phyloP scores from a whole-genome alignment of 2,113 vertebrate genomes.

The Otolemur garnettii region DNA sequence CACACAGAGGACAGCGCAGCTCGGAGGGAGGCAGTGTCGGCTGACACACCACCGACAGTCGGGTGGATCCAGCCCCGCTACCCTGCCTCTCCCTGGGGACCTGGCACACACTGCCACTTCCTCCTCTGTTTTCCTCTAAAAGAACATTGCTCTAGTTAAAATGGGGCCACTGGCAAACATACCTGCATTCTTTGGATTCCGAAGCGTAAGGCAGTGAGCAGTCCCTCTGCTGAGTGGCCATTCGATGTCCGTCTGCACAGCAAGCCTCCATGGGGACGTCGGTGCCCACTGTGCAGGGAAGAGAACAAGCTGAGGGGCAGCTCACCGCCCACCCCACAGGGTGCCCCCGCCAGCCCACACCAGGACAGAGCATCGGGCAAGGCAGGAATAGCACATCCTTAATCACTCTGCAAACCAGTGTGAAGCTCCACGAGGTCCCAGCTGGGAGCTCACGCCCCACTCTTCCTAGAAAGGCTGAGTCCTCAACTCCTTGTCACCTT shows the following conservation, averaged over 20 bases:
- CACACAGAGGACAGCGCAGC: not conserved
- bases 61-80: fast-evolving
- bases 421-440: fast-evolving
- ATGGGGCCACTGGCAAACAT: not conserved
- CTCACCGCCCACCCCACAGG: fast-evolving
- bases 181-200: slow-evolving; percentile 94
- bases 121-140: not conserved
- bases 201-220: slow-evolving; percentile 91
- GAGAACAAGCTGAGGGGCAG: not conserved
- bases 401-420: not conserved
- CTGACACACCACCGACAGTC: fast-evolving
- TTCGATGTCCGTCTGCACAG: slow-evolving; percentile 92
- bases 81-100: fast-evolving
- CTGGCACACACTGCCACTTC: not conserved
- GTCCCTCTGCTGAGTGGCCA: slow-evolving; percentile 88
- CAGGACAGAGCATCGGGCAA: not conserved
- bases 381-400: no score
- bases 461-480: not conserved
- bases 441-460: fast-evolving
- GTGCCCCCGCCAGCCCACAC: fast-evolving
- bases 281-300: slow-evolving; percentile 74
- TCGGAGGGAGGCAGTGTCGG: not conserved
- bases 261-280: slow-evolving; percentile 91
- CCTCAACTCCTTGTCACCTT: not conserved
- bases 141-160: fast-evolving